Evolutionary conservation across 2,113 vertebrate species (phyloP), one percentile per base, ranked within the genome.

Genomic region (Melanotaenia duboulayi): DNA sequence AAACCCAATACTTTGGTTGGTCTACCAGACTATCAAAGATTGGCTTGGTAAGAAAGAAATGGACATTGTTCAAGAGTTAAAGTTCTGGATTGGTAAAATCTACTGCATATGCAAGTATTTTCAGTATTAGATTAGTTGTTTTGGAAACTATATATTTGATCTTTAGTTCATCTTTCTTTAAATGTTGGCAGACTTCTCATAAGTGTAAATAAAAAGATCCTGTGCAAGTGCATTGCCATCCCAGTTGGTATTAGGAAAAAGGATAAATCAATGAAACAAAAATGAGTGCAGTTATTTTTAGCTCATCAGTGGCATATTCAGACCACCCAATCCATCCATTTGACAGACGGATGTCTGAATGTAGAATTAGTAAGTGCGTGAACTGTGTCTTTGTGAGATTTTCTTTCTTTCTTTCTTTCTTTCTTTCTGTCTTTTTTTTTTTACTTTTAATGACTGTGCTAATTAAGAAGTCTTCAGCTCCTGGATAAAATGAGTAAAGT

Each of bases 401-500:
- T 74, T 49, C 28, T 28, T 6, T 28, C 28, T 28, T 28, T 28
- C 6, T 28, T 28, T 28, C 3, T 3, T 3, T n/a, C n/a, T n/a
- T n/a, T n/a, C n/a, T n/a, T n/a, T n/a, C n/a, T 3, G 28, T 28
- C 28, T 28, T 70, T 64, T 80, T 46, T n/a, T n/a, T n/a, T n/a
- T n/a, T n/a, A 71, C 67, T 82, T 88, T 88, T 88, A 89, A 90
- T 85, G 78, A 74, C 76, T 69, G 59, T 55, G 40, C 71, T 84
- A 86, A 90, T 86, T 85, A 90, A 69, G 69, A 86, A 68, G 69
- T 88, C 83, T 59, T 75, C 50, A 3, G 58, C 74, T 80, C 17
- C 2, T 55, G 76, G 69, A 78, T 78, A 65, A 74, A 81, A 69
- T 19, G 55, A 67, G 44, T 58, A 25, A 76, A 65, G 71, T 16